These are phyloP conservation scores for Microvelia longipes DNA, from an alignment of 1,140 invertebrate species.

Conservation along the genomic window DNA sequence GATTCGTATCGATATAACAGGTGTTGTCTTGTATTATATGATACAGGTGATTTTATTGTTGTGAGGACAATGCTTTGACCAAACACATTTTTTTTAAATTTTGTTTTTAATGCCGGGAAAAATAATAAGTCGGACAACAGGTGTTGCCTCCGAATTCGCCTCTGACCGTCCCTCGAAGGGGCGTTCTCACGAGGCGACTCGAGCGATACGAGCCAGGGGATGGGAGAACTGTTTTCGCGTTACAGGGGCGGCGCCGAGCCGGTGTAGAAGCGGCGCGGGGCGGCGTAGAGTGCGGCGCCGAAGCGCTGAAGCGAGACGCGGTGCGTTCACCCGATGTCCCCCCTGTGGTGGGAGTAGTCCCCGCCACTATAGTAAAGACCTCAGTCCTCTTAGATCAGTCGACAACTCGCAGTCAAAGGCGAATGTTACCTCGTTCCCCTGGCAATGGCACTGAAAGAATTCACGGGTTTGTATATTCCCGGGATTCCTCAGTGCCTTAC, in stretches of 20 bases:
- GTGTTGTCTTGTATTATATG: no score
- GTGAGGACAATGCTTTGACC: no score
- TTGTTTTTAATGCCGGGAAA: no score
- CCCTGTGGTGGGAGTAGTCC: background rate
- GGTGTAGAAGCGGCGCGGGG: no score
- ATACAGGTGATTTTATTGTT: no score
- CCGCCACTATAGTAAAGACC: background rate
- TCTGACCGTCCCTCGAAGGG: background rate
- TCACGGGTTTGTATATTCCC: slow-evolving; percentile 14
- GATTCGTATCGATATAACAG: no score
- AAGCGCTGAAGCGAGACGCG: background rate
- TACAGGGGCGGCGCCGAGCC: background rate
- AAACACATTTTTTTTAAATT: no score
- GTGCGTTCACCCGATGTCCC: background rate
- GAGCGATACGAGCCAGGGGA: background rate
- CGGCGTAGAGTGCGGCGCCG: background rate
- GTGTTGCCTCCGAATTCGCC: no score
- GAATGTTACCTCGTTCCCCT: slow-evolving; percentile 2
- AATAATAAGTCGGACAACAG: no score
- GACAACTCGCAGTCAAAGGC: background rate
- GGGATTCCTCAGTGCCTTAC: slow-evolving; percentile 15
- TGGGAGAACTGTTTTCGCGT: background rate
- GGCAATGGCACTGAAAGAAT: slow-evolving; percentile 18
- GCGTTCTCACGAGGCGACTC: background rate
- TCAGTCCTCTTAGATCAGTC: background rate